Conservation (phyloP, 2,888 invertebrate genomes). For the Zaprionus bogoriensis region DNA sequence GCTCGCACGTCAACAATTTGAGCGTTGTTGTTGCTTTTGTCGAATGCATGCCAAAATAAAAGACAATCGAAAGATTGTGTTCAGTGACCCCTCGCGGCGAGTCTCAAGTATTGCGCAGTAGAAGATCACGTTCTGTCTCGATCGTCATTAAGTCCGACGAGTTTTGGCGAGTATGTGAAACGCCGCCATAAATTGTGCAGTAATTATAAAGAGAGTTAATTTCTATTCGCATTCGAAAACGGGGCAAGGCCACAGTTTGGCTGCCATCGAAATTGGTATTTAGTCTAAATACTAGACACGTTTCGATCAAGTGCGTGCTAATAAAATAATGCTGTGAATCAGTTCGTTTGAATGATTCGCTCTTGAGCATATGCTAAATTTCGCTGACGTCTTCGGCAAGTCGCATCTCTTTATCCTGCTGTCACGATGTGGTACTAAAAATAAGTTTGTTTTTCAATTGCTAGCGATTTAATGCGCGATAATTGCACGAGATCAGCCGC, state of each 20-base stretch:
- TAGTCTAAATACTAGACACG: too few species aligned
- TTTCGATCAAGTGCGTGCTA: too few species aligned
- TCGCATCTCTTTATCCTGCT: background rate
- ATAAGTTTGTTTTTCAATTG: background rate
- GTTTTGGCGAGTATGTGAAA: conserved; percentile 7
- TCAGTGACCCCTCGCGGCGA: conserved; percentile 38
- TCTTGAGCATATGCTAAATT: too few species aligned
- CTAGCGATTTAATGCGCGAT: background rate
- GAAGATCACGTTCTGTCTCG: conserved; percentile 1
- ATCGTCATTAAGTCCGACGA: background rate
- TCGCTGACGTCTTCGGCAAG: background rate
- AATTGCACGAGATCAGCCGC: background rate
- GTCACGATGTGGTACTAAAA: background rate
- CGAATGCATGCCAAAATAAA: conserved; percentile 8
- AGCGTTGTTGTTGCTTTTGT: conserved; percentile 11
- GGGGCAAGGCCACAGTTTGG: too few species aligned
- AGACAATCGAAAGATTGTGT: conserved; percentile 22
- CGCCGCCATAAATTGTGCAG: background rate
- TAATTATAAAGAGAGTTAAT: conserved; percentile 1
- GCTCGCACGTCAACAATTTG: conserved; percentile 14
- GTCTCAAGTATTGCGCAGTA: conserved; percentile 35
- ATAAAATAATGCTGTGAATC: too few species aligned
- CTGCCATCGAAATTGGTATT: too few species aligned
- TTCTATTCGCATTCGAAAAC: background rate
- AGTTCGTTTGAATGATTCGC: too few species aligned